Conservation (phyloP, 37 sponge, comb jelly and placozoan species). For the Oopsacas minuta region DNA sequence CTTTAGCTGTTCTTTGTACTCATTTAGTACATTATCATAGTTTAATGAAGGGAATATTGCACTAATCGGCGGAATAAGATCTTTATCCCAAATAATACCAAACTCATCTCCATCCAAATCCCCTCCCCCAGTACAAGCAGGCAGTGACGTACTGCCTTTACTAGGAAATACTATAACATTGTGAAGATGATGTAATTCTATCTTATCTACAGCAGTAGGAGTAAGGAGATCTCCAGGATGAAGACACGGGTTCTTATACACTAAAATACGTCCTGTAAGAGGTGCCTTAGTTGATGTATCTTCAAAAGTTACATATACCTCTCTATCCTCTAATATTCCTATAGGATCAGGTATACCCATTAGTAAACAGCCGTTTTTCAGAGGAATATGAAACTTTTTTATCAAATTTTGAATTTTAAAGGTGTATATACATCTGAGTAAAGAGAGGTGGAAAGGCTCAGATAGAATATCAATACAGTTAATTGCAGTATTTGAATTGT, state of each 20-base stretch:
- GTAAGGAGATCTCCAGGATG: not conserved
- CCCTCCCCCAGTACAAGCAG: not conserved
- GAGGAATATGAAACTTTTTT: not conserved
- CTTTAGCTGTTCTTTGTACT: not conserved
- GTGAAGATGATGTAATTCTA: not conserved
- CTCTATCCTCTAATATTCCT: not conserved
- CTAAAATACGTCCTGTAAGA: not conserved
- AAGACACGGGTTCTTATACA: not conserved
- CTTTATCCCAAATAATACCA: conserved; percentile 4
- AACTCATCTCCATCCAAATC: conserved; percentile 18
- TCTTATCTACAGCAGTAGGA: not conserved
- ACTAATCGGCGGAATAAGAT: not conserved
- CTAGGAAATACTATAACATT: not conserved
- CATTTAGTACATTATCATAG: not conserved
- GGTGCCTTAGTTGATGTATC: not conserved
- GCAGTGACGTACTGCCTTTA: not conserved
- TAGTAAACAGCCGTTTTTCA: not conserved
- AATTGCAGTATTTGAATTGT: not conserved
- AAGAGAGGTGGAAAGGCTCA: not conserved
- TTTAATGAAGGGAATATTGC: not conserved
- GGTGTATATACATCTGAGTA: not conserved
- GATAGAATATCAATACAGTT: not conserved
- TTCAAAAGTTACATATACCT: not conserved
- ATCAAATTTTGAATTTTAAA: not conserved
- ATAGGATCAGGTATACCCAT: conserved; percentile 3